Base-by-base conservation (phyloP, 2,113 vertebrate genomes). In the Pollachius pollachius region DNA sequence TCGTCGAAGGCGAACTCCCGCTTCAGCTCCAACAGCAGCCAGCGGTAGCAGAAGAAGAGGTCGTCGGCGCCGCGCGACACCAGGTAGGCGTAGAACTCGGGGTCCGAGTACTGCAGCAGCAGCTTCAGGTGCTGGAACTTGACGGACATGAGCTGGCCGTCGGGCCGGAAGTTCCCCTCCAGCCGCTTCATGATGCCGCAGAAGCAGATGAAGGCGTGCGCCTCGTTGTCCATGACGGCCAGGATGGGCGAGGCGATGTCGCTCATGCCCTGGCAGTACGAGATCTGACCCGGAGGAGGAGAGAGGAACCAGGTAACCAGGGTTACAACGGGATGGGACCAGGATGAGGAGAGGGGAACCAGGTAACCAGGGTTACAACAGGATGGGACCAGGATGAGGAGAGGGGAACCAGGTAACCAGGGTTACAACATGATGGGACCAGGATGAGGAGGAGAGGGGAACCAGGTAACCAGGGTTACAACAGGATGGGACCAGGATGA, bases 261-360 rank as follows among this genome's bases (percentile, higher is more conserved):
- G 0, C 96, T 97, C 95, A 97, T 97, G n/a, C 96, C 96, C 79
- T 98, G 96, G 87, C 96, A 98, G 88, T 97, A 97, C 0, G 96
- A 98, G 1, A 97, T 92, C 82, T 95, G 75, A n/a, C 84, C 41
- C 5, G 12, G 41, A 48, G 12, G 41, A 48, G 41, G 41, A 34
- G 30, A 34, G 6, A 4, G 30, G 6, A 34, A 34, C 30, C 4
- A 34, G 30, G 30, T 34, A 3, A 34, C 30, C 4, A 34, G 30
- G 30, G 23, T 23, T 23, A 23, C 23, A 23, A 23, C 23, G 23
- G 23, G 23, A 23, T 23, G 23, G 23, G 3, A 23, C 23, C 23
- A 23, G 23, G 23, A 23, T 1, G 23, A 23, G 23, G 23, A 23
- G 23, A 23, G 23, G 1, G 23, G 23, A 23, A 23, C 23, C 23